Percentiles rank a stretch among this genome's conserved stretches.
Evolutionary conservation across 2,797 vertebrate genomes (phyloP).

Genomic region (Pogonophryne albipinna): DNA sequence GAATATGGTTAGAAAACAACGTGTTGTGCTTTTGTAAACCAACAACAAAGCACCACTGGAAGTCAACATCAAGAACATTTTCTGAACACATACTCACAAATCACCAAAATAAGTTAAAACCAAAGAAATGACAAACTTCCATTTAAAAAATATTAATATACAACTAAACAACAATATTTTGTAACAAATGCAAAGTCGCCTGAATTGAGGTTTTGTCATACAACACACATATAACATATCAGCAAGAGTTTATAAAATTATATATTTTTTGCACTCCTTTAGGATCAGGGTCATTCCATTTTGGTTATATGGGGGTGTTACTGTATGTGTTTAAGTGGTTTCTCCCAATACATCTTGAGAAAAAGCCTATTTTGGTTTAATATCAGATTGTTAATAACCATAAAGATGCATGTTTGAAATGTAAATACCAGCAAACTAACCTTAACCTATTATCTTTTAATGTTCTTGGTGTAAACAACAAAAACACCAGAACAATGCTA

Average conservation of each 20-base stretch:
- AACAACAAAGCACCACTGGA: neutral
- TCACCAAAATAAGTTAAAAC: neutral
- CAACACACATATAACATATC: too few species aligned
- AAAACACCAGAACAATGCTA: neutral
- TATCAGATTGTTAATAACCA: too few species aligned
- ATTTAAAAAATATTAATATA: too few species aligned
- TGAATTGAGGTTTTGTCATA: too few species aligned
- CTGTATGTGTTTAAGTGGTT: too few species aligned
- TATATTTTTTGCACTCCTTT: too few species aligned
- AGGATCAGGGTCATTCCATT: too few species aligned
- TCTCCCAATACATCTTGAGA: too few species aligned
- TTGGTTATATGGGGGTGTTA: too few species aligned
- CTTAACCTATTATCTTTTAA: neutral
- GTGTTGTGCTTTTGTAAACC: neutral
- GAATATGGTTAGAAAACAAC: neutral
- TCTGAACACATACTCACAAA: neutral
- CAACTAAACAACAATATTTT: neutral
- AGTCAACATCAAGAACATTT: neutral
- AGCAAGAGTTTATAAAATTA: too few species aligned
- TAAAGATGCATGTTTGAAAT: neutral
- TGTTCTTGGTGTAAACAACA: neutral
- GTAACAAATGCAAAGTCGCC: neutral
- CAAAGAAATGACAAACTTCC: neutral
- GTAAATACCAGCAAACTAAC: neutral
- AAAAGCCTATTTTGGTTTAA: too few species aligned